Base-by-base conservation (phyloP, 2,888 invertebrate genomes). In the Cheilosia variabilis region DNA sequence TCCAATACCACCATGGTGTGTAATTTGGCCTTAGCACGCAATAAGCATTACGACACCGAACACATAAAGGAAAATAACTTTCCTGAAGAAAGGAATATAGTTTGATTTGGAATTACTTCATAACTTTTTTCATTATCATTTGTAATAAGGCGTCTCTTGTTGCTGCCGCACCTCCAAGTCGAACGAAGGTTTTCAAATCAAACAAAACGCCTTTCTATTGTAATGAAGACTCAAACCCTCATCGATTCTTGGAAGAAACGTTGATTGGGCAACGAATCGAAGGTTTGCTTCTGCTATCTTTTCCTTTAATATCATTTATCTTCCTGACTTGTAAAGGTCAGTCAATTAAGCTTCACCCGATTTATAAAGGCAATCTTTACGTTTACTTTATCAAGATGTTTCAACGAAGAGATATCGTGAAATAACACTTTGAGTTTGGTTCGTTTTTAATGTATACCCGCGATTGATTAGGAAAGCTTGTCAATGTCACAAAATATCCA, bases 111-210 rank as follows among this genome's bases (percentile, higher is more conserved):
- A 41, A 66, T 66, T 19, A 9, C 52, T 66, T 52, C 41, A 53
- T 52, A 52, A 66, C 52, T 47, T 52, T 66, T 53, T 41, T 66
- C 52, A 66, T 53, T 66, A 52, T 17, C 41, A 9, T 37, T 66
- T 22, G 37, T 13, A 41, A 4, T 37, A 37, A 10, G 22, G 22
- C 2, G 24, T 50, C 31, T 45, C 10, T 37, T 37, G 37, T 13
- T 13, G 37, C 37, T 4, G 13, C 13, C 37, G 37, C 37, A 31
- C 7, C 10, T 13, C 10, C 34, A 37, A 3, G 27, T 27, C 43
- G 10, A 45, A 62, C 27, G 45, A 47, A 6, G 27, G 9, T 37
- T 15, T 22, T 43, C 27, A 52, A 41, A 52, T 37, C 65, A 65
- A 65, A 52, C 22, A 24, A 24, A 52, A 52, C 24, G 22, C 41